These are phyloP conservation scores for Styela clava DNA, from an alignment of 23 tunicate genomes.

Conservation along the genomic window DNA sequence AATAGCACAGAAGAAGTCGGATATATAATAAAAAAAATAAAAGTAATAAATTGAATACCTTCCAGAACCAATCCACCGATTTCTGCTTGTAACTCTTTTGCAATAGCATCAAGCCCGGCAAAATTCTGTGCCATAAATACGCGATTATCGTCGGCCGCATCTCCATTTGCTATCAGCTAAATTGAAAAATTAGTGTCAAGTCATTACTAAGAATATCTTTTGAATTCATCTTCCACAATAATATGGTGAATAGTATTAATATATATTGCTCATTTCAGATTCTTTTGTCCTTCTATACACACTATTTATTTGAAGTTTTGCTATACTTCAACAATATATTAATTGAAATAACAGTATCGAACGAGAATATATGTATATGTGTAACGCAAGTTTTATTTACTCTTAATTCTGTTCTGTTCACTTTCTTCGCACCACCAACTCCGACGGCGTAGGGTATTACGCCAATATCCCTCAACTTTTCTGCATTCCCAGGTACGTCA, in stretches of 20 bases:
- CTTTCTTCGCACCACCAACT: not conserved
- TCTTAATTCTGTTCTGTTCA: not conserved
- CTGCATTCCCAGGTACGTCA: not conserved
- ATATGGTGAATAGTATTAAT: no score
- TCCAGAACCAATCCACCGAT: not conserved
- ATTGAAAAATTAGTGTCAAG: not conserved
- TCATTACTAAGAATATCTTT: not conserved
- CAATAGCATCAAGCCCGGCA: not conserved
- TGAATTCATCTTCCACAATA: no score
- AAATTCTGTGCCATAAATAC: not conserved
- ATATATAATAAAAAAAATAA: not conserved
- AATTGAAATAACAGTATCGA: no score
- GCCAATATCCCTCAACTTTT: not conserved
- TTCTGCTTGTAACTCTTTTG: not conserved
- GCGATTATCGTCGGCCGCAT: not conserved
- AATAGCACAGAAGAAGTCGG: no score
- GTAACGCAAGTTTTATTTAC: not conserved
- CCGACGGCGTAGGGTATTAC: not conserved
- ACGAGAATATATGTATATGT: no score
- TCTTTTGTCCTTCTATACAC: no score
- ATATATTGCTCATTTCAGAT: no score
- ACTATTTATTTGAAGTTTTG: no score
- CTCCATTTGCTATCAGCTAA: slow-evolving; percentile 1
- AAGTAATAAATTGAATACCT: not conserved
- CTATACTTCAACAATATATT: no score